These are phyloP conservation scores for Agrypnia vestita DNA, from an alignment of 1,140 invertebrate genomes.

Conservation along the genomic window DNA sequence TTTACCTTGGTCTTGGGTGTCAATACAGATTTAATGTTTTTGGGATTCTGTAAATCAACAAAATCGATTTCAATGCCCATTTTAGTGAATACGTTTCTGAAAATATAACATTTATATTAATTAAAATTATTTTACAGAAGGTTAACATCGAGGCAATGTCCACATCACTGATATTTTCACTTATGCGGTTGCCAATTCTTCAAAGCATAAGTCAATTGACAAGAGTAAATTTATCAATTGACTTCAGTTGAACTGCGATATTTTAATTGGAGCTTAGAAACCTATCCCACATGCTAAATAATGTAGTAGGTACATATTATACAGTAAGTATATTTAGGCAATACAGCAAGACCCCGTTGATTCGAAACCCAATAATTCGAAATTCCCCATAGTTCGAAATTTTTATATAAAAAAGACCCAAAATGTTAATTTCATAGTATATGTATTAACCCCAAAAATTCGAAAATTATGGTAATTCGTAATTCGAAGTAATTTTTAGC, in stretches of 20 bases:
- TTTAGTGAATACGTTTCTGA: conserved; percentile 72
- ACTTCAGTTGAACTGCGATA: neutral
- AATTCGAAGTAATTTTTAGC: no score
- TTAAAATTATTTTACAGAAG: neutral
- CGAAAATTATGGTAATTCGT: no score
- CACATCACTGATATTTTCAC: conserved; percentile 68
- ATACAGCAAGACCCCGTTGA: no score
- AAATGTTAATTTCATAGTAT: no score
- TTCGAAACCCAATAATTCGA: no score
- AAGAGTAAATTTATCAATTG: conserved; percentile 7
- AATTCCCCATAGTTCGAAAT: no score
- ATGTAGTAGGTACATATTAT: no score
- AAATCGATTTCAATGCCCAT: conserved; percentile 80
- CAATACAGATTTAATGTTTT: conserved; percentile 50
- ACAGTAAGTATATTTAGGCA: no score
- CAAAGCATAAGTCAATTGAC: conserved; percentile 28
- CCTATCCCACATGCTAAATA: no score
- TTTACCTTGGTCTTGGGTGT: conserved; percentile 57
- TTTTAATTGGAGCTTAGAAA: neutral
- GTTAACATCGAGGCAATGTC: no score
- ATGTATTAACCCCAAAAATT: no score
- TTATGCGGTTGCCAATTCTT: neutral
- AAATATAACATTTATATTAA: conserved; percentile 45
- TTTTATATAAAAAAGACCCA: no score
- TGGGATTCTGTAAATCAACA: conserved; percentile 79